Evolutionary conservation across 2,113 vertebrate genomes (phyloP), one percentile per base, ranked within the genome.

Genomic region (Xyrauchen texanus): DNA sequence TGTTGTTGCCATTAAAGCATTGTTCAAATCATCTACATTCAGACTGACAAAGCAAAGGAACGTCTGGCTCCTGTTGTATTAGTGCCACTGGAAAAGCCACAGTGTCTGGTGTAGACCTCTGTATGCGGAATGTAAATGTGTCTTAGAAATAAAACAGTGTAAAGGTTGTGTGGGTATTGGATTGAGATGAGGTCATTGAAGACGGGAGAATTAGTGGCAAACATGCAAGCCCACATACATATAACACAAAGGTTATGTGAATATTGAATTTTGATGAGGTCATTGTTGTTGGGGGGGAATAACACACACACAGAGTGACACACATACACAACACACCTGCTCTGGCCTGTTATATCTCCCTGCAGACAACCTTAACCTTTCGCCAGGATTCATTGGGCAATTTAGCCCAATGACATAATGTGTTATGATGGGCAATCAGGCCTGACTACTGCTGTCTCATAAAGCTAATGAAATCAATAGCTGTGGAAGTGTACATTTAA

Each of bases 381-480:
- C 7, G 11, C 58, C 79, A 52, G 66, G 62, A 58, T 53, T 57
- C 6, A 42, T 60, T 70, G 44, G 58, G 65, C 80, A 57, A 74
- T 74, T 80, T 49, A 52, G 66, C 15, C 15, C 64, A 72, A 57
- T 78, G 80, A 80, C 74, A 67, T 83, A 82, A 84, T 83, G 72
- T 76, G 13, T 80, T 77, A 66, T 81, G 76, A 84, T 78, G 76
- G 80, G 51, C 75, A 67, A 55, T 64, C 66, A 65, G 68, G 81
- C 69, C 69, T 86, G 69, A 82, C 78, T 67, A 52, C 52, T 82
- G 80, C 82, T 77, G 84, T 73, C 82, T 66, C 49, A 45, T 63
- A 75, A 71, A 70, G 58, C 64, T 80, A 73, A 77, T 76, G 74
- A 68, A 83, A 82, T 86, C 80, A 49, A 78, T 84, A 82, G 63